Percentiles rank a stretch among this genome's conserved stretches.
Conservation (phyloP, 2,797 vertebrate species). For the Garrulus glandarius region DNA sequence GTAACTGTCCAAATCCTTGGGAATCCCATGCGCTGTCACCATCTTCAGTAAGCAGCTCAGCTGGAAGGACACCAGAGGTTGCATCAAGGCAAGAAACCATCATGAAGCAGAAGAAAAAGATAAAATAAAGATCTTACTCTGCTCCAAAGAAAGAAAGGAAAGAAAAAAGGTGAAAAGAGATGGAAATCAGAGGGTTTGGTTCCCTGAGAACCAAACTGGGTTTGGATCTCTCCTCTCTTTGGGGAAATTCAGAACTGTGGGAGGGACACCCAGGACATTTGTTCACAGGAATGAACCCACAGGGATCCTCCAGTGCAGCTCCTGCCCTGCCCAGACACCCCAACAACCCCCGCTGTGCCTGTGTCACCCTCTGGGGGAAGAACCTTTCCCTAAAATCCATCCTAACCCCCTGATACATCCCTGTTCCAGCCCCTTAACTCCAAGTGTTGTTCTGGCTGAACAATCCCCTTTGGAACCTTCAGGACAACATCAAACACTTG, state of each 20-base stretch:
- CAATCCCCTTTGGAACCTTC: background rate
- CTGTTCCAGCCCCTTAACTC: background rate
- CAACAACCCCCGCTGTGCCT: background rate
- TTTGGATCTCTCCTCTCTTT: background rate
- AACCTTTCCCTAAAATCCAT: background rate
- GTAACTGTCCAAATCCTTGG: slow-evolving; percentile 44
- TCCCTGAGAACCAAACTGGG: background rate
- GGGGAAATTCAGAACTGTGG: background rate
- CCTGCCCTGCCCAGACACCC: background rate
- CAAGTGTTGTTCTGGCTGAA: background rate
- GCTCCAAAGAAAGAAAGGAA: background rate
- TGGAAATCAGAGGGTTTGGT: background rate
- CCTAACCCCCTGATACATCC: background rate
- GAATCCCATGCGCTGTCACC: background rate
- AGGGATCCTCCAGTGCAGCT: background rate
- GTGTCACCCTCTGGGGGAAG: background rate
- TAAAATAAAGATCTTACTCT: background rate
- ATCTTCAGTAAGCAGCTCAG: slow-evolving; percentile 62
- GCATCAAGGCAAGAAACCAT: background rate
- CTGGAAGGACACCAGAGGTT: background rate
- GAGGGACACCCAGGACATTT: background rate
- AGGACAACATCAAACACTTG: background rate
- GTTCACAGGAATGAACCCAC: background rate
- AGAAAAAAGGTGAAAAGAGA: too few species aligned
- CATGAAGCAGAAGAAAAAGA: background rate